Base-by-base conservation (phyloP, 2,888 invertebrate genomes). In the Xylocampa areola region DNA sequence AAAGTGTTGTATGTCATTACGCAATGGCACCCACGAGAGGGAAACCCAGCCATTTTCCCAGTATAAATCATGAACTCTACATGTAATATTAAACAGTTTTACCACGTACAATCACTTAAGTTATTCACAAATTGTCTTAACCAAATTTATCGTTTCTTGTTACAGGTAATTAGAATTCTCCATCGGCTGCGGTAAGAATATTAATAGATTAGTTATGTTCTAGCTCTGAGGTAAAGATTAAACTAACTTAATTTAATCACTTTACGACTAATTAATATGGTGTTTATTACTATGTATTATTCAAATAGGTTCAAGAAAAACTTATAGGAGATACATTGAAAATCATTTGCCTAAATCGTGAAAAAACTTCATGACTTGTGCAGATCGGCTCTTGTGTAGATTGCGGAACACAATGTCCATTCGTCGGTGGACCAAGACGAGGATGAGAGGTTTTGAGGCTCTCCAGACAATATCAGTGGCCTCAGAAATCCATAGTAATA, bases 81-180 rank as follows among this genome's bases (percentile, higher is more conserved):
- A 57, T 50, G 41, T 36, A 16, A 35, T 55, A 65, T 51, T 64
- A 21, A 36, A 33, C 36, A 66, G 45, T 66, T 43, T 7, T 17
- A 7, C 17, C 67, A 49, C 49, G 67, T 61, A 53, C 30, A n/a
- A 41, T 41, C 58, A 50, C 40, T 47, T 60, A 54, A 47, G 35
- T 43, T 67, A 66, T 66, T 54, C 54, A 61, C 40, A 60, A 67
- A 53, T 65, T 63, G 73, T 67, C 23, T 53, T 57, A 66, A 73
- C 55, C 35, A 73, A 69, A 73, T 59, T 53, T 73, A 70, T 61
- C 58, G 49, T 69, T 70, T 73, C 70, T 73, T 65, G 73, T 73
- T 73, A 71, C 73, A 73, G 73, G 73, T 73, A 73, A 73, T 73
- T 68, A 66, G 45, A 36, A 70, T 70, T 67, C 58, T 14, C 32